Base-by-base conservation (phyloP, 2,113 vertebrate genomes). In the Grammomys surdaster region DNA sequence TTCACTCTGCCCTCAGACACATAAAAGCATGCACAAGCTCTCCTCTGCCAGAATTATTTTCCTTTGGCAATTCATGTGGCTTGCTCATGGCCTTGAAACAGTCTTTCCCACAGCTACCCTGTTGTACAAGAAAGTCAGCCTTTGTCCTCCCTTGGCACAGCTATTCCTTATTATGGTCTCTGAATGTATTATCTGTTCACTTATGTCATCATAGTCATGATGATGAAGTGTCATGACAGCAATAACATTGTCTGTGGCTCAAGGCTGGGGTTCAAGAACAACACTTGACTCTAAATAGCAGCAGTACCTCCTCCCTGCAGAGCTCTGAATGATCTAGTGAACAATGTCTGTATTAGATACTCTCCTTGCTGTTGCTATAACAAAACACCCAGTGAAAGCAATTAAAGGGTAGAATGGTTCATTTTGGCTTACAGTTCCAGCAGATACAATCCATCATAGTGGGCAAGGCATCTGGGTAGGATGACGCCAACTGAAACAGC, bases 221-320 rank as follows among this genome's bases (percentile, higher is more conserved):
- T 51, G 81, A 88, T 24, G 28, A 89, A 88, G 33, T 67, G 16
- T 86, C 33, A 19, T 9, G 24, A 91, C 67, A 24, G 5, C 54
- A 89, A 36, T 12, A 43, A 22, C 12, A 56, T 72, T 76, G 16
- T 58, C 36, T 75, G 56, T 95, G 31, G 12, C 46, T 75, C 10
- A 31, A 0, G 69, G 20, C 40, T 73, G 3, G 28, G 1, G 1
- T 2, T 20, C 3, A 14, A 19, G 46, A 82, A 33, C 5, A 76
- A 31, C 16, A 24, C 20, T 31, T 46, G 9, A 16, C 8, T 10
- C n/a, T 54, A 10, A 43, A 63, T 16, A 76, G 48, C 60, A 75
- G 9, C 70, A 63, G 56, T 22, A 31, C 20, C 24, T 69, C 78
- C 22, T 40, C 26, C 43, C 6, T 36, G 22, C 22, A 33, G 6